Evolutionary conservation across 1,140 invertebrate genomes (phyloP).

Genomic region (Zophobas atratus): DNA sequence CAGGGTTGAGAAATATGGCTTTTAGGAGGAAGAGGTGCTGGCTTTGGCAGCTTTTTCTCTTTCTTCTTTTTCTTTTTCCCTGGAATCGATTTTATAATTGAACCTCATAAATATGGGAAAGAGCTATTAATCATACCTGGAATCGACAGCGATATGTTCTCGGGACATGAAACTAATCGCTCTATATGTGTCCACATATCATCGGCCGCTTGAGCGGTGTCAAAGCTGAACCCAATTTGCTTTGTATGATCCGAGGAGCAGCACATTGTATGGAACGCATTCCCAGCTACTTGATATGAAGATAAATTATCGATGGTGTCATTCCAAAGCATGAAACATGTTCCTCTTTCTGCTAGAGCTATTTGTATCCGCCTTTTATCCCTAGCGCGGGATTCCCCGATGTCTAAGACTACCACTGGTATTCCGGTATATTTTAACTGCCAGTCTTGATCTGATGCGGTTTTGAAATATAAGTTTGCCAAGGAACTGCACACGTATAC

Average conservation of each 20-base stretch:
- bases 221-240: slow-evolving; percentile 81
- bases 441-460: slow-evolving; percentile 77
- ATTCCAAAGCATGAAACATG: slow-evolving; percentile 88
- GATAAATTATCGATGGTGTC: slow-evolving; percentile 86
- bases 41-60: slow-evolving; percentile 71
- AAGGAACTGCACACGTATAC: slow-evolving; percentile 85
- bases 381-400: slow-evolving; percentile 80
- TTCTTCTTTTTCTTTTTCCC: slow-evolving; percentile 73
- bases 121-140: slow-evolving; percentile 71
- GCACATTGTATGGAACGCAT: slow-evolving; percentile 88
- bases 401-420: slow-evolving; percentile 85
- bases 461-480: slow-evolving; percentile 84
- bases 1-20: slow-evolving; percentile 89
- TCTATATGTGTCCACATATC: slow-evolving; percentile 81
- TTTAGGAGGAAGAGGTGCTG: slow-evolving; percentile 79
- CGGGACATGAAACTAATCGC: slow-evolving; percentile 81
- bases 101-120: background rate
- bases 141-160: slow-evolving; percentile 84
- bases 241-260: slow-evolving; percentile 79
- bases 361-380: slow-evolving; percentile 82
- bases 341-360: slow-evolving; percentile 85
- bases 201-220: slow-evolving; percentile 80
- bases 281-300: slow-evolving; percentile 76
- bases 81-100: slow-evolving; percentile 38
- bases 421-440: slow-evolving; percentile 85